These are phyloP conservation scores for Eremobia ochroleuca DNA, from an alignment of 2,888 invertebrate species.

Conservation along the genomic window DNA sequence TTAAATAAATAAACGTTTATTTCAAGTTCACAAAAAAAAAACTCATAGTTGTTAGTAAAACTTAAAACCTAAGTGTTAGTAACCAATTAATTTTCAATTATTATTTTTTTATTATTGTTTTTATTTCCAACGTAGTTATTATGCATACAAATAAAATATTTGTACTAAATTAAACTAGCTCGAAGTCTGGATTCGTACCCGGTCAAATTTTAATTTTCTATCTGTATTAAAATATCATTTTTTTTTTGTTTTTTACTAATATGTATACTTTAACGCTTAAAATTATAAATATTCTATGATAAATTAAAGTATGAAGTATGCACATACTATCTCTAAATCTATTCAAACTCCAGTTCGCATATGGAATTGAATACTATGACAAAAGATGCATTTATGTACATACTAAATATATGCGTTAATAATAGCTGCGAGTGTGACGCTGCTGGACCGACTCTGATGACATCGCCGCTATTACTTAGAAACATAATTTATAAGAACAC, in stretches of 20 bases:
- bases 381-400: constrained; percentile 68
- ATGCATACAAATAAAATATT: background rate
- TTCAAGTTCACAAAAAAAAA: no score
- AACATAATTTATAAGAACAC: constrained; percentile 14
- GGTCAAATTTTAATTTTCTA: background rate
- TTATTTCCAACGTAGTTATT: background rate
- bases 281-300: background rate
- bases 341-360: constrained; percentile 6
- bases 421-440: constrained; percentile 28
- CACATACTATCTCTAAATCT: constrained; percentile 6
- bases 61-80: no score
- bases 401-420: constrained; percentile 53
- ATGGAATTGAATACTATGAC: constrained; percentile 53
- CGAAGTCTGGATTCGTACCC: no score
- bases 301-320: background rate
- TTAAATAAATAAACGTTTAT: no score
- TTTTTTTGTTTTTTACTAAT: background rate
- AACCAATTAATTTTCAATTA: no score
- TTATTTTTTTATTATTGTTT: no score
- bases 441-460: constrained; percentile 27
- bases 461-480: background rate
- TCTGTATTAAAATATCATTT: background rate
- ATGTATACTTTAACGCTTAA: background rate
- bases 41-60: no score
- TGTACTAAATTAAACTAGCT: background rate